phyloP scores from a whole-genome alignment of 2,888 invertebrate genomes.

The Drosophila neonasuta region DNA sequence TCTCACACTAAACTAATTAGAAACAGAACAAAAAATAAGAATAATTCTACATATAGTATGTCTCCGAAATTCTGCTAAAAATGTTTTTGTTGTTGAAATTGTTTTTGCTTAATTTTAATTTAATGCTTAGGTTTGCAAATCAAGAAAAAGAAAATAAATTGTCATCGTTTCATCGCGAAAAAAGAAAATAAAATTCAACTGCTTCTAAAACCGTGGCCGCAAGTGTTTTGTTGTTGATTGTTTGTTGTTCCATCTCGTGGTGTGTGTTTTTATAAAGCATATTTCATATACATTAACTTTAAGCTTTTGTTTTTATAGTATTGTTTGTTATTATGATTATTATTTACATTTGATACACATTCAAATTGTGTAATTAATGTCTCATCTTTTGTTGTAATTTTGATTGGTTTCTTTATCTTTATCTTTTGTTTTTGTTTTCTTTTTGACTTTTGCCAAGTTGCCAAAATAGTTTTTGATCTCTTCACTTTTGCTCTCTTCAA shows the following conservation, averaged over 20 bases:
- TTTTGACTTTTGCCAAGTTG: slow-evolving; percentile 3
- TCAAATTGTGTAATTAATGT: slow-evolving; percentile 51
- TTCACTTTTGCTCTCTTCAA: slow-evolving; percentile 22
- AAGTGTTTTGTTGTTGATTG: slow-evolving; percentile 16
- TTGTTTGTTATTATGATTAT: slow-evolving; percentile 23
- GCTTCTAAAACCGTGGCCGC: slow-evolving; percentile 20
- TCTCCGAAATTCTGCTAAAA: slow-evolving; percentile 38
- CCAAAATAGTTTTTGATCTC: slow-evolving; percentile 23
- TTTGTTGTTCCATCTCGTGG: slow-evolving; percentile 8
- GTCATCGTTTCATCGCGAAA: slow-evolving; percentile 10
- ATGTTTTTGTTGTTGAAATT: slow-evolving; percentile 12
- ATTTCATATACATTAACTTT: slow-evolving; percentile 57
- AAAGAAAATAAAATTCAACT: slow-evolving; percentile 8
- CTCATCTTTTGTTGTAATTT: slow-evolving; percentile 39
- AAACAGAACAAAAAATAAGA: slow-evolving; percentile 35
- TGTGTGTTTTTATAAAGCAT: slow-evolving; percentile 46
- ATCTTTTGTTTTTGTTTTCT: not conserved
- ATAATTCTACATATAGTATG: slow-evolving; percentile 9
- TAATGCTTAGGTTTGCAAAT: slow-evolving; percentile 30
- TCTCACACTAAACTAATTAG: slow-evolving; percentile 66
- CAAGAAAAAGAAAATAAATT: slow-evolving; percentile 17
- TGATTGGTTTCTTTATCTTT: slow-evolving; percentile 34
- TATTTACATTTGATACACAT: slow-evolving; percentile 62
- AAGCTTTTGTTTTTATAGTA: slow-evolving; percentile 7
- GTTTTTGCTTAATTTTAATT: slow-evolving; percentile 34